Percentiles rank a stretch among this genome's conserved stretches.
Evolutionary conservation across 2,888 invertebrate genomes (phyloP).

Genomic region (Xylota segnis): DNA sequence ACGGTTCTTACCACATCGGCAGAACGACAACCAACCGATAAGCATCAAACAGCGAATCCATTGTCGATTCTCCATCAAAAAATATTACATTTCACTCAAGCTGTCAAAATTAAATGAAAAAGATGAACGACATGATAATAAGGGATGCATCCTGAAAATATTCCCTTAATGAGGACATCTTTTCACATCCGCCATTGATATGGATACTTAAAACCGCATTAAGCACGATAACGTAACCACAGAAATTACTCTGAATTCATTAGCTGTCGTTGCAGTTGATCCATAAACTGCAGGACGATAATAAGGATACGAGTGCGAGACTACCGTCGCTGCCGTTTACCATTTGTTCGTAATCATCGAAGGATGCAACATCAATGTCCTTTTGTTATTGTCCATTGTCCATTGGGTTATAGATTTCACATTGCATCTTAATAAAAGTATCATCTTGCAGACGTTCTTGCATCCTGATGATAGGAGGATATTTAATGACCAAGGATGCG

Average conservation of each 20-base stretch:
- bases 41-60: background rate
- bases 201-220: conserved; percentile 48
- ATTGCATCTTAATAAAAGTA: conserved; percentile 74
- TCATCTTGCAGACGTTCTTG: conserved; percentile 62
- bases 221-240: conserved; percentile 38
- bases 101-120: conserved; percentile 49
- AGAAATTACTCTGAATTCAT: conserved; percentile 58
- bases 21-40: background rate
- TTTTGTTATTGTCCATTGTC: conserved; percentile 32
- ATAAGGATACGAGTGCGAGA: conserved; percentile 3
- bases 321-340: conserved; percentile 41
- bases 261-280: conserved; percentile 40
- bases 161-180: conserved; percentile 51
- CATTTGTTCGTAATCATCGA: conserved; percentile 40
- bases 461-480: conserved; percentile 48
- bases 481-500: conserved; percentile 52
- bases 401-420: conserved; percentile 45
- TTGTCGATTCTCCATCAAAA: background rate
- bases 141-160: conserved; percentile 22
- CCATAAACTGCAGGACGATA: conserved; percentile 25
- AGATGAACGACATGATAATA: conserved; percentile 40
- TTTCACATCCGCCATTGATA: background rate
- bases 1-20: background rate
- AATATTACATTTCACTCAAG: conserved; percentile 47
- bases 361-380: conserved; percentile 49